A percentile compares a stretch with the other conserved stretches of the same genome.
Conservation (phyloP, 2,888 invertebrate genomes). For the Sphaeridia pumilis region DNA sequence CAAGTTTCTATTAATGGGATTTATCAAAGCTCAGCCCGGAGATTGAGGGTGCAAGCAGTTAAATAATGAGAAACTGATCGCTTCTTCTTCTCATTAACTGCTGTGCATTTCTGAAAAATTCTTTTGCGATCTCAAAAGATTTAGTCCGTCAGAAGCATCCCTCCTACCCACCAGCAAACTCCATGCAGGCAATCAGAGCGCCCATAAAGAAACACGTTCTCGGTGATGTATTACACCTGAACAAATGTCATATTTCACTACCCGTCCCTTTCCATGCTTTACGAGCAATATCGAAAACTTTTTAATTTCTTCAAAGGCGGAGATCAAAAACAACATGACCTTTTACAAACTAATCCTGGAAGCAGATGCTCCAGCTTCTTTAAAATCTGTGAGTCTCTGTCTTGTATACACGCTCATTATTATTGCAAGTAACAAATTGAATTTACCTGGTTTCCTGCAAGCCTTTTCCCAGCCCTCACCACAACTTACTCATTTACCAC, state of each 20-base stretch:
- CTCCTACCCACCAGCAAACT: not conserved
- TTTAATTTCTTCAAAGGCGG: not conserved
- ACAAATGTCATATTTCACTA: conserved; percentile 15
- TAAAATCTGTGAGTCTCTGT: too few relatives aligned
- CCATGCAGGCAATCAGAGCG: not conserved
- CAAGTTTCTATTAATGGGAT: not conserved
- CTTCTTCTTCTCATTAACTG: not conserved
- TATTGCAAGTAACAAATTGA: too few relatives aligned
- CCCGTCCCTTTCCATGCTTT: conserved; percentile 14
- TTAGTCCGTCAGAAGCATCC: not conserved
- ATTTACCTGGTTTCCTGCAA: not conserved
- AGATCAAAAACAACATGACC: conserved; percentile 1
- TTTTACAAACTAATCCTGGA: not conserved
- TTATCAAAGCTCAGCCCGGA: not conserved
- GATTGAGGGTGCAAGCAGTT: not conserved
- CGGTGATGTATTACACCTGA: conserved; percentile 13
- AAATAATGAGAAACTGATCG: not conserved
- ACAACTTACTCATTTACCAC: not conserved
- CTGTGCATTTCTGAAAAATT: not conserved
- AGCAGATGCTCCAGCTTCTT: not conserved
- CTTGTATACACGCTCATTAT: too few relatives aligned
- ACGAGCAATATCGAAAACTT: conserved; percentile 14
- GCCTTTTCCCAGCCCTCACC: not conserved
- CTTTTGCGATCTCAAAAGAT: not conserved
- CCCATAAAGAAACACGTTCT: not conserved